Evolutionary conservation across 1,140 invertebrate species (phyloP), one percentile per base, ranked within the genome.

Genomic region (Holotrichia oblita): DNA sequence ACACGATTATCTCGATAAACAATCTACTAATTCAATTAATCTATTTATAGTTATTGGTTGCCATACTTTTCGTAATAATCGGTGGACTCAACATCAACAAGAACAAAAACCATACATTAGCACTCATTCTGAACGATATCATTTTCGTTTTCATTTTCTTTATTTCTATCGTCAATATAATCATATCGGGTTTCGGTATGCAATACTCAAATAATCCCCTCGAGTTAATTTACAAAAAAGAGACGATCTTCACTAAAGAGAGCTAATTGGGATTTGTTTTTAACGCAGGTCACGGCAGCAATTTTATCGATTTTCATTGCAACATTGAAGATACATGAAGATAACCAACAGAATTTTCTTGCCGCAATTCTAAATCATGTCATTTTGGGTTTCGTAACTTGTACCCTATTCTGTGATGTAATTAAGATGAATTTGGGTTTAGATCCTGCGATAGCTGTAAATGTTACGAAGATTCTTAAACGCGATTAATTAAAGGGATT

Each of bases 101-200:
- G 81, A 87, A 90, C 80, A 87, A 89, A 78, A 91, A 95, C 84
- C 93, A 94, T 83, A 89, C 88, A 4, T 90, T 91, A 22, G 94
- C 94, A 9, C 86, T 92, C 75, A 90, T 95, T 78, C 89, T 95
- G 79, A 96, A 96, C 86, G 94, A 96, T 85, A 83, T 94, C 79
- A 94, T 94, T 80, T 89, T 95, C 59, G 90, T 94, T 83, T 90
- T 94, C 81, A 90, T 96, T 81, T 95, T 96, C 85, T 82, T 94
- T 14, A 95, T 95, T 85, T 93, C 93, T 14, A 88, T 94, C 41
- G 88, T 93, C 17, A 96, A 96, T 85, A 91, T 96, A 64, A 89
- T 95, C 12, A 94, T 95, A 83, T 94, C 93, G 48, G 93, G 92
- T 40, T 95, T 96, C 83, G 94, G 94, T 59, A 93, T 96, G 80